These are phyloP conservation scores for Drosophila parvula DNA, from an alignment of 1,140 invertebrate species.

Conservation along the genomic window DNA sequence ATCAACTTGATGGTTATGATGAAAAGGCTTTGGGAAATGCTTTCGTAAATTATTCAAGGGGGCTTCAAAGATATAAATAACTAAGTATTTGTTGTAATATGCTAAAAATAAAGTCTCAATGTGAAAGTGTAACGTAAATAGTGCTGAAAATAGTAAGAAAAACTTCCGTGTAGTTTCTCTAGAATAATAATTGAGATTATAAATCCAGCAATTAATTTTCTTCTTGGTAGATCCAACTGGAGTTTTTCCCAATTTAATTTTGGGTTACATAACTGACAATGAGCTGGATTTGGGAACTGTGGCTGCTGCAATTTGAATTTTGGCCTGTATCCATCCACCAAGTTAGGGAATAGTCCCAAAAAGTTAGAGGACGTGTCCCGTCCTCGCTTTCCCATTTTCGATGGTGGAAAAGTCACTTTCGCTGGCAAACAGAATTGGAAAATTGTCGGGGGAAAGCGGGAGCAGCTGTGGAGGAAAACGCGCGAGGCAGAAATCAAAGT, in stretches of 20 bases:
- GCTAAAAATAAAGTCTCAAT: too few relatives aligned
- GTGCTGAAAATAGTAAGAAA: too few relatives aligned
- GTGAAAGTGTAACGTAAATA: too few relatives aligned
- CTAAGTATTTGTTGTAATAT: too few relatives aligned
- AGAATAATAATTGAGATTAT: too few relatives aligned
- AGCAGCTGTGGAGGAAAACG: neutral
- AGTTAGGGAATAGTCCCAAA: neutral
- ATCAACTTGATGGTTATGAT: slow-evolving; percentile 13
- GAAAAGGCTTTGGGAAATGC: neutral
- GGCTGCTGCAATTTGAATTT: neutral
- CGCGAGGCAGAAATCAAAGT: slow-evolving; percentile 23
- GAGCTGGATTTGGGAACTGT: neutral
- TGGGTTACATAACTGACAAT: neutral
- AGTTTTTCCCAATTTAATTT: neutral
- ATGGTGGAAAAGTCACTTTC: slow-evolving; percentile 24
- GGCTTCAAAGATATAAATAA: neutral
- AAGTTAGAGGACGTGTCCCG: slow-evolving; percentile 10
- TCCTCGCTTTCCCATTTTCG: slow-evolving; percentile 1
- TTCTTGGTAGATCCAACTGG: neutral
- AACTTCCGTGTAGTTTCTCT: too few relatives aligned
- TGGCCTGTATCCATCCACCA: neutral
- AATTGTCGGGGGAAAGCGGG: neutral
- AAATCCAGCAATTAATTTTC: neutral
- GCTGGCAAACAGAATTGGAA: slow-evolving; percentile 22
- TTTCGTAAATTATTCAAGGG: neutral